phyloP scores from a whole-genome alignment of 1,140 invertebrate genomes.

The Gryllus bimaculatus region DNA sequence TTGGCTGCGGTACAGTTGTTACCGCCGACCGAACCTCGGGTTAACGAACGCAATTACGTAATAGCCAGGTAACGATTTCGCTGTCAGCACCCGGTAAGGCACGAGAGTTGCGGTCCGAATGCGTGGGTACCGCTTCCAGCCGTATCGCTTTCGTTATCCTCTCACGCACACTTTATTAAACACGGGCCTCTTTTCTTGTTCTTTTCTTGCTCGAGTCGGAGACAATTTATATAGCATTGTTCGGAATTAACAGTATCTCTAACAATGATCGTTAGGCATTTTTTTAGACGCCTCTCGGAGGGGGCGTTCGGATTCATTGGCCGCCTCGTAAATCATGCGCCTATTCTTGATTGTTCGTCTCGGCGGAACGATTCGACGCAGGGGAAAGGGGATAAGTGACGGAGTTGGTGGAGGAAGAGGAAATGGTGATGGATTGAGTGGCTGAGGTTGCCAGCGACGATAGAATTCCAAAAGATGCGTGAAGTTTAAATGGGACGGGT shows the following conservation, averaged over 20 bases:
- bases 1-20: too few species aligned
- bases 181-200: not conserved
- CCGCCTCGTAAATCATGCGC: not conserved
- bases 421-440: not conserved
- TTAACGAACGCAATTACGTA: too few species aligned
- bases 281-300: not conserved
- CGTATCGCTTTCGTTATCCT: too few species aligned
- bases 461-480: too few species aligned
- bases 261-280: not conserved
- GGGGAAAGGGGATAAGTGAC: not conserved
- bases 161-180: not conserved
- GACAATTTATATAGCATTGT: not conserved
- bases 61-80: too few species aligned
- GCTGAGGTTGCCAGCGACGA: not conserved
- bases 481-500: too few species aligned
- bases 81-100: too few species aligned
- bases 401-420: not conserved
- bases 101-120: too few species aligned
- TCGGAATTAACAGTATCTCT: not conserved
- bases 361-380: not conserved
- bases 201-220: not conserved
- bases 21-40: too few species aligned
- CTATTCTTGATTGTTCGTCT: not conserved
- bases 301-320: not conserved
- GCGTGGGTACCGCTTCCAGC: too few species aligned